These are phyloP conservation scores for Lontra canadensis DNA, from an alignment of 2,113 vertebrate species.

Conservation along the genomic window DNA sequence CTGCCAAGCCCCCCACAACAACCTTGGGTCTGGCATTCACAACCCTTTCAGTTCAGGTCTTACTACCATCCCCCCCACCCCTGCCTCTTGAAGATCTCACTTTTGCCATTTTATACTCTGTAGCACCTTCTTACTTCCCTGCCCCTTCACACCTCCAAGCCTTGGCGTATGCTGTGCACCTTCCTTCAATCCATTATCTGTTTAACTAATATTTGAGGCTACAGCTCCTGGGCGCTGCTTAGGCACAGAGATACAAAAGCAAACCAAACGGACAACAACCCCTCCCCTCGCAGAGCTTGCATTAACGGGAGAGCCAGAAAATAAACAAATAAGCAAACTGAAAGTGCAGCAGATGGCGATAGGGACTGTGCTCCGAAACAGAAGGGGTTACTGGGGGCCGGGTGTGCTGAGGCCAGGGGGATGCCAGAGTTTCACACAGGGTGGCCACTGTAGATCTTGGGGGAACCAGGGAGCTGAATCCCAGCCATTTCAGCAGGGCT, in stretches of 20 bases:
- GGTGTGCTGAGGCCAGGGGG: neutral
- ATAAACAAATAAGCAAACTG: neutral
- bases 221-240: neutral
- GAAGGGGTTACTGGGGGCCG: neutral
- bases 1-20: neutral
- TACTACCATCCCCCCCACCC: neutral
- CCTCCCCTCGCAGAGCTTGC: neutral
- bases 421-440: neutral
- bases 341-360: neutral
- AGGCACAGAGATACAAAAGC: neutral
- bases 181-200: neutral
- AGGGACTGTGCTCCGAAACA: neutral
- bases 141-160: neutral
- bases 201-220: neutral
- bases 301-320: neutral
- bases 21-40: neutral
- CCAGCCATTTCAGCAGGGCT: neutral
- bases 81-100: neutral
- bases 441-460: neutral
- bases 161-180: neutral
- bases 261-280: neutral
- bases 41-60: neutral
- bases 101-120: neutral
- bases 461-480: neutral
- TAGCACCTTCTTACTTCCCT: neutral